Evolutionary conservation across 2,888 invertebrate genomes (phyloP), one percentile per base, ranked within the genome.

Genomic region (Microchrysa polita): DNA sequence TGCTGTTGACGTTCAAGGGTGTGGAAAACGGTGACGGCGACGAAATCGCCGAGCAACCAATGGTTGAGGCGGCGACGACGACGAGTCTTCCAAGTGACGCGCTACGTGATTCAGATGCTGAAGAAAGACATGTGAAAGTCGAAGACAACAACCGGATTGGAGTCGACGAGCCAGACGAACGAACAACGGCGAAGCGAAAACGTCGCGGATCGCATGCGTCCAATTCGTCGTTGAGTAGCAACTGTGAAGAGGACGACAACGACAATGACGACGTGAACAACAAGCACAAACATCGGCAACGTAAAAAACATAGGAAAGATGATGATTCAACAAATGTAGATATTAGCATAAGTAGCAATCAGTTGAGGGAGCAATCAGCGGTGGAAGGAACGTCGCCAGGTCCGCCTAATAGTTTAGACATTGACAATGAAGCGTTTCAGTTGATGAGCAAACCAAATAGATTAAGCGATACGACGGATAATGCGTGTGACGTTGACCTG

Each of bases 181-280:
- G n/a, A n/a, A n/a, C n/a, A n/a, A 59, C 59, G 53, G 53, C 16
- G 22, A 67, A 67, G 34, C 52, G 67, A 5, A 67, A 53, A 53
- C 67, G 67, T 2, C 14, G 27, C 2, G 27, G 27, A 34, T 7
- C 7, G 27, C 4, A 7, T 5, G 2, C 27, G 27, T 34, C 27
- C 2, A 2, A 57, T 40, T 20, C 42, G 10, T 9, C 10, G 12
- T 9, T 22, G 5, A 16, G 27, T 22, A 23, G 55, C 34, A 27
- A 27, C 5, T 53, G 60, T 22, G 60, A 27, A 12, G 60, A 34
- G 27, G 7, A 59, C 20, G 72, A n/a, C 12, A 18, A 1, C 16
- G 53, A 34, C 34, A 48, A 34, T 1, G 23, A 52, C 10, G 61
- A 60, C 20, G 42, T 27, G 55, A 65, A 73, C 65, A 42, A 59